Evolutionary conservation across 2,797 vertebrate species (phyloP).

Genomic region (Chelon labrosus): DNA sequence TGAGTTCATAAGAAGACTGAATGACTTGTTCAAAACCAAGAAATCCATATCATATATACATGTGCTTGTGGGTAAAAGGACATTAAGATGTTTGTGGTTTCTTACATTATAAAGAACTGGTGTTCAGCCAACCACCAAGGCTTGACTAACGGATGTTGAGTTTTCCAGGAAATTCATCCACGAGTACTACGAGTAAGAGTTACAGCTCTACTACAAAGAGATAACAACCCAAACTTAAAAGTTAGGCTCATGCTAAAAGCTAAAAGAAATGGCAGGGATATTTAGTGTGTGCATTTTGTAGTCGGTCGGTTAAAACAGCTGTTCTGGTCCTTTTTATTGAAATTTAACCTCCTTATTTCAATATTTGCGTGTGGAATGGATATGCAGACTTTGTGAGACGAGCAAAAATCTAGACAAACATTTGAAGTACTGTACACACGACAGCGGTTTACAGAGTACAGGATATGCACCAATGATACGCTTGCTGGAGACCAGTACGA

Average conservation of each 20-base stretch:
- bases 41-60: neutral
- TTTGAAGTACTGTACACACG: neutral
- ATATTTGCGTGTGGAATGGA: slow-evolving; percentile 9
- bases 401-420: slow-evolving; percentile 1
- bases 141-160: neutral
- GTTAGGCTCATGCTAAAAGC: neutral
- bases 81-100: slow-evolving; percentile 8
- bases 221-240: neutral
- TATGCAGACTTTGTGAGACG: slow-evolving; percentile 16
- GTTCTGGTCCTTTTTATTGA: neutral
- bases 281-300: slow-evolving; percentile 11
- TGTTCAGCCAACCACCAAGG: neutral
- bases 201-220: neutral
- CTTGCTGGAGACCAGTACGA: too few species aligned
- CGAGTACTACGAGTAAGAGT: neutral
- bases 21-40: neutral
- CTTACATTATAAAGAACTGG: neutral
- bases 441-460: slow-evolving; percentile 30
- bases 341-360: neutral
- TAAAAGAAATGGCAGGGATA: neutral
- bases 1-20: neutral
- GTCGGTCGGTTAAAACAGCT: slow-evolving; percentile 1
- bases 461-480: neutral
- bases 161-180: slow-evolving; percentile 7
- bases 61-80: neutral